A percentile compares a stretch with the other conserved stretches of the same genome.
These are phyloP conservation scores for Trachelus troglodyta DNA, from an alignment of 2,888 invertebrate species.

Conservation along the genomic window DNA sequence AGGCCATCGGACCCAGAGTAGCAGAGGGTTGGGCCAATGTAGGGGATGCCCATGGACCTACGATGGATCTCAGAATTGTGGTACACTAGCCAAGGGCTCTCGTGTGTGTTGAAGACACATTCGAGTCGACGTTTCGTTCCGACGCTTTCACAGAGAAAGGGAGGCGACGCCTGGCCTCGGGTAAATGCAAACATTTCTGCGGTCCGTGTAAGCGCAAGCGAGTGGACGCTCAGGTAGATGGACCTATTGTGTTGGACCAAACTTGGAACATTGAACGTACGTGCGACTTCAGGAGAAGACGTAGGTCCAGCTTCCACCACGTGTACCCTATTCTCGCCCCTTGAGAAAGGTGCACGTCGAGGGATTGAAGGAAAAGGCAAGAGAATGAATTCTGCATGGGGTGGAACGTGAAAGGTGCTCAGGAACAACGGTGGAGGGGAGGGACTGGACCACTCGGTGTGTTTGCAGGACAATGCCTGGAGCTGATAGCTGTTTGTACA, in stretches of 20 bases:
- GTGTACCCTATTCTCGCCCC: no score
- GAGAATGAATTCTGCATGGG: constrained; percentile 21
- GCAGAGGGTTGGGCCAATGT: neutral
- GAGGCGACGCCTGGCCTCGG: constrained; percentile 13
- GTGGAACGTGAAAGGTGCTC: neutral
- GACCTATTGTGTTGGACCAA: constrained; percentile 31
- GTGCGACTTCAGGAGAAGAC: neutral
- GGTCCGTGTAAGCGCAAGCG: constrained; percentile 41
- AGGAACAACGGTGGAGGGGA: neutral
- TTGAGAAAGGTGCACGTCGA: neutral
- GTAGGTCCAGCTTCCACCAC: no score
- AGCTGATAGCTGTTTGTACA: neutral
- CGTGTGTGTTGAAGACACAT: neutral
- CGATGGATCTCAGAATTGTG: neutral
- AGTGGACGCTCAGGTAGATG: constrained; percentile 36
- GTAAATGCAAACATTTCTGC: constrained; percentile 57
- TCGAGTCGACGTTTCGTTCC: constrained; percentile 21
- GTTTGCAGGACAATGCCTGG: neutral
- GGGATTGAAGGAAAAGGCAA: neutral
- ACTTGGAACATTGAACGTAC: constrained; percentile 35
- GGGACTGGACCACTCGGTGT: neutral
- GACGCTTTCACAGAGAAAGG: constrained; percentile 29
- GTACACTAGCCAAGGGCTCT: neutral
- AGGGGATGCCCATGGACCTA: neutral
- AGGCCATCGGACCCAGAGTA: neutral